phyloP scores from a whole-genome alignment of 2,797 vertebrate species.

The Mus caroli region DNA sequence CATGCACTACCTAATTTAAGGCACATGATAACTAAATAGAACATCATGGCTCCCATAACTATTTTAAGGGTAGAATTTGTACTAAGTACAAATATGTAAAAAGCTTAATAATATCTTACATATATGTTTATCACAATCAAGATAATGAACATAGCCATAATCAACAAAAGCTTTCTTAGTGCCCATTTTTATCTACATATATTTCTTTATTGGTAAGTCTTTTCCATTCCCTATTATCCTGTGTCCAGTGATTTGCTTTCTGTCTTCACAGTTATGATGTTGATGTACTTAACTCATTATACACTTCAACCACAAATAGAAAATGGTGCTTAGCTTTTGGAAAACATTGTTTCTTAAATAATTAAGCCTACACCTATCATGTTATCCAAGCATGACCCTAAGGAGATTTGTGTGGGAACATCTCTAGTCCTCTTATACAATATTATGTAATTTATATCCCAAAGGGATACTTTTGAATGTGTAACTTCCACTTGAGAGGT shows the following conservation, averaged over 20 bases:
- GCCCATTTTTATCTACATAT: not conserved
- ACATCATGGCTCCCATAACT: slow-evolving; percentile 35
- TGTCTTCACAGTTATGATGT: not conserved
- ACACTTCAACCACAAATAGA: not conserved
- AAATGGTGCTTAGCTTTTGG: not conserved
- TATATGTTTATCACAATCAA: not conserved
- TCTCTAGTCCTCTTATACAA: not conserved
- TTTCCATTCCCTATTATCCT: not conserved
- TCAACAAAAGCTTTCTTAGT: not conserved
- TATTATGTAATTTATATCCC: not conserved
- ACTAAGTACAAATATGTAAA: not conserved
- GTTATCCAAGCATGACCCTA: not conserved
- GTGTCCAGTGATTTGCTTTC: not conserved
- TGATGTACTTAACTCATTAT: not conserved
- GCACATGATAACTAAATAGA: slow-evolving; percentile 52
- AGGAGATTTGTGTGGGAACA: not conserved
- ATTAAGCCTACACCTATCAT: not conserved
- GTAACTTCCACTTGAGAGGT: not conserved
- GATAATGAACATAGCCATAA: not conserved
- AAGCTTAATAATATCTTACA: slow-evolving; percentile 39
- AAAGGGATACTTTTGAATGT: not conserved
- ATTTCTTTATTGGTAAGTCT: not conserved
- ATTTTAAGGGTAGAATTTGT: slow-evolving; percentile 33
- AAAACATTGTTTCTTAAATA: not conserved
- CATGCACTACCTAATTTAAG: slow-evolving; percentile 11